Conservation (phyloP, 2,113 vertebrate species). For the Thermophis baileyi region DNA sequence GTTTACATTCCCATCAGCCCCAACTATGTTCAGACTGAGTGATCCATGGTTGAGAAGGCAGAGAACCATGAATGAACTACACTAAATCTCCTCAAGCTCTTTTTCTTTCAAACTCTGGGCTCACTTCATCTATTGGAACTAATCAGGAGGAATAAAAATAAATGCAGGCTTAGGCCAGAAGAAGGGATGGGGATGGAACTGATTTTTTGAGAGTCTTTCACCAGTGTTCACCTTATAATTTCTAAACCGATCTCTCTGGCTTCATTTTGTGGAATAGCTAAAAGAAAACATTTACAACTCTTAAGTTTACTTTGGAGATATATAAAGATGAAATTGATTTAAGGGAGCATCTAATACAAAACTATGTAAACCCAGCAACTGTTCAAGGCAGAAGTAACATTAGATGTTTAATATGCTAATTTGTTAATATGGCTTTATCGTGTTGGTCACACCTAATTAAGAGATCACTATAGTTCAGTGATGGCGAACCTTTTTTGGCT, state of each 20-base stretch:
- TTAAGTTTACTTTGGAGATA: not conserved
- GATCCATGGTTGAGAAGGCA: not conserved
- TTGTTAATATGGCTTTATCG: not conserved
- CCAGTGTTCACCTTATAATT: not conserved
- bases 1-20: not conserved
- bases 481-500: too few species aligned
- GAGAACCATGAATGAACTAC: not conserved
- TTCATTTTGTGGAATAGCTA: not conserved
- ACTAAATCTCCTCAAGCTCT: not conserved
- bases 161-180: not conserved
- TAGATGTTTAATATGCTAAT: not conserved
- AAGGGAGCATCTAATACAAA: too few species aligned
- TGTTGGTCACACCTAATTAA: not conserved
- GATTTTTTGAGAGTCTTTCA: not conserved
- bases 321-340: not conserved
- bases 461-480: not conserved
- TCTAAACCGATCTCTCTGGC: not conserved
- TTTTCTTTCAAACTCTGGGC: not conserved
- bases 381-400: not conserved
- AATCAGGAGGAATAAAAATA: not conserved
- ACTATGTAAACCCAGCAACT: not conserved
- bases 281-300: not conserved
- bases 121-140: not conserved
- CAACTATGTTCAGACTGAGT: too few species aligned
- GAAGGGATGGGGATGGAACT: not conserved